A percentile compares a stretch with the other conserved stretches of the same genome.
Conservation (phyloP, 2,113 vertebrate genomes). For the Piprites chloris region DNA sequence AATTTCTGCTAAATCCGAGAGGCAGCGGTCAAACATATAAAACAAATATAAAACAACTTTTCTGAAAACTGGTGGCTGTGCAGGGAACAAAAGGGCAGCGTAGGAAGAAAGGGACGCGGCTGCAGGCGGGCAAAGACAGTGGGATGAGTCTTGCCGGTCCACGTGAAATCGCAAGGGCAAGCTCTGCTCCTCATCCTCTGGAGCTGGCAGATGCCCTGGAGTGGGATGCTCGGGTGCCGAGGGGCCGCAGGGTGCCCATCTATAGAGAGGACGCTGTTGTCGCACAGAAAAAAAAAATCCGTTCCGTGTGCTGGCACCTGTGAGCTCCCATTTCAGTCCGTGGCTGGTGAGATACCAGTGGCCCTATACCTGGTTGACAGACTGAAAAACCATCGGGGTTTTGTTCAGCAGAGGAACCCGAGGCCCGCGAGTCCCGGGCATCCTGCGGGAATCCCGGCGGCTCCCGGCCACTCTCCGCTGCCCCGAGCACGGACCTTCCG, state of each 20-base stretch:
- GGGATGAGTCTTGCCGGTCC: not conserved
- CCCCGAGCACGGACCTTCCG: not conserved
- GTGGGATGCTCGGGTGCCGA: not conserved
- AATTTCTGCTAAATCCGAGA: not conserved
- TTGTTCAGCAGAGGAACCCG: not conserved
- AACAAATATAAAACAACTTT: not conserved
- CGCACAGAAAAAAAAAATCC: not conserved
- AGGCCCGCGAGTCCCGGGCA: too few relatives aligned
- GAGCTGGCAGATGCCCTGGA: not conserved
- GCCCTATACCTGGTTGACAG: not conserved
- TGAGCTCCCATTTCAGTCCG: not conserved
- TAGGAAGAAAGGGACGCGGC: too few relatives aligned
- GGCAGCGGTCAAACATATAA: not conserved
- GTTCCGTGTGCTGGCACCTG: not conserved
- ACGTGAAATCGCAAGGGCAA: rapidly evolving
- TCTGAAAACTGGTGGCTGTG: not conserved
- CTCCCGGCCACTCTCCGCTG: not conserved
- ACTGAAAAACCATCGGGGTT: not conserved
- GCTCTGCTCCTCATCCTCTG: not conserved
- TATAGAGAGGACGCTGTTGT: not conserved
- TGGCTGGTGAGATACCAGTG: too few relatives aligned
- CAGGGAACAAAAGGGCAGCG: rapidly evolving
- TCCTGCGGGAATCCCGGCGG: too few relatives aligned
- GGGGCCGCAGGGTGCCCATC: too few relatives aligned
- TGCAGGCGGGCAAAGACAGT: not conserved